phyloP scores from a whole-genome alignment of 2,797 vertebrate genomes.

The Microctenopoma steveboyesi region DNA sequence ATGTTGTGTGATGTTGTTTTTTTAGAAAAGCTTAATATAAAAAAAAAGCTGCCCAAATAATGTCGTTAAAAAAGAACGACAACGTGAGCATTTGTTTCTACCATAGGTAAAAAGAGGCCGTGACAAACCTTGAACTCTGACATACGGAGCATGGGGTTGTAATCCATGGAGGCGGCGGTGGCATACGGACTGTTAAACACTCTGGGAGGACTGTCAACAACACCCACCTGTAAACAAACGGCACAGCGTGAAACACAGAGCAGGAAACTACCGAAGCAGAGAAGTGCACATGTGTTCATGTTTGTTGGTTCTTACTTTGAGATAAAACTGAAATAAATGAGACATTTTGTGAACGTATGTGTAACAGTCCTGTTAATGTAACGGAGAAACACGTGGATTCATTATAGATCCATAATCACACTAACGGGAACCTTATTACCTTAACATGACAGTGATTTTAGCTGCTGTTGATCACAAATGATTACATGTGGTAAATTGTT shows the following conservation, averaged over 20 bases:
- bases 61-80: background rate
- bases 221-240: conserved; percentile 52
- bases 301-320: background rate
- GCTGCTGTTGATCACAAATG: background rate
- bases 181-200: conserved; percentile 84
- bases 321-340: background rate
- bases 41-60: background rate
- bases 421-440: no score
- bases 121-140: conserved; percentile 79
- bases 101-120: background rate
- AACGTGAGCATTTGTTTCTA: background rate
- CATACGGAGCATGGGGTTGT: conserved; percentile 71
- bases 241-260: background rate
- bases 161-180: conserved; percentile 71
- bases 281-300: background rate
- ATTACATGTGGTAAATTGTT: conserved; percentile 1
- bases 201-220: conserved; percentile 72
- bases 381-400: no score
- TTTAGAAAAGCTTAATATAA: no score
- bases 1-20: background rate
- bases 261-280: background rate
- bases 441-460: no score
- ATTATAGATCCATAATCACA: no score
- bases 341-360: background rate
- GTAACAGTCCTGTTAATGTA: conserved; percentile 1